Evolutionary conservation across 1,140 invertebrate species (phyloP).

Genomic region (Teleogryllus occipitalis): DNA sequence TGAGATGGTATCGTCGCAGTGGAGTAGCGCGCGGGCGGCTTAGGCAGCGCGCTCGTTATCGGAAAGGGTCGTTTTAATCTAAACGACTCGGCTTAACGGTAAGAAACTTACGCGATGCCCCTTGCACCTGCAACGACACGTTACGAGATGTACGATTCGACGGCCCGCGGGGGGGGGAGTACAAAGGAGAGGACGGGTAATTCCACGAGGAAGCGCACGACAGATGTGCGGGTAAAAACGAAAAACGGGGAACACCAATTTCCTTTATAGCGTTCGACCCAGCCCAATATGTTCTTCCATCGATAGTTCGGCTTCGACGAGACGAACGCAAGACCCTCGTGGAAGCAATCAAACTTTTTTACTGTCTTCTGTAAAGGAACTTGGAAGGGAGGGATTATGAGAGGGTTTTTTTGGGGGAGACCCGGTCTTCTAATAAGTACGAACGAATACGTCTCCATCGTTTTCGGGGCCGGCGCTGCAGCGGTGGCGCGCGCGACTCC

Average conservation of each 20-base stretch:
- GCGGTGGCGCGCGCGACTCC: too few relatives aligned
- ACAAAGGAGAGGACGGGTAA: background rate
- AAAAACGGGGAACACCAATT: background rate
- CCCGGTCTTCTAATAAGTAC: background rate
- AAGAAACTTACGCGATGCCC: background rate
- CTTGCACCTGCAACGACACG: background rate
- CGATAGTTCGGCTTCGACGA: background rate
- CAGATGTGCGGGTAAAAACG: background rate
- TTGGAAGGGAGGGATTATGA: background rate
- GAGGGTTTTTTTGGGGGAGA: background rate
- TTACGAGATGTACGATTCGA: background rate
- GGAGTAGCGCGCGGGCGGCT: background rate
- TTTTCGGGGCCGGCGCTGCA: too few relatives aligned
- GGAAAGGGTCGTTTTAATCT: background rate
- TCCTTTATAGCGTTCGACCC: background rate
- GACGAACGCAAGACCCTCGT: background rate
- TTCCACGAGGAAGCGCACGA: background rate
- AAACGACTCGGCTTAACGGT: background rate
- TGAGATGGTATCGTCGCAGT: background rate
- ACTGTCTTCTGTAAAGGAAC: background rate
- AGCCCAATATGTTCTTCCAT: background rate
- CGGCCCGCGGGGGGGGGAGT: background rate
- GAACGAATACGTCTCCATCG: too few relatives aligned
- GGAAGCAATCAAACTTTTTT: background rate
- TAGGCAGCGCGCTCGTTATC: background rate